Evolutionary conservation across 1,140 invertebrate species (phyloP).

Genomic region (Aphaenogaster floridana): DNA sequence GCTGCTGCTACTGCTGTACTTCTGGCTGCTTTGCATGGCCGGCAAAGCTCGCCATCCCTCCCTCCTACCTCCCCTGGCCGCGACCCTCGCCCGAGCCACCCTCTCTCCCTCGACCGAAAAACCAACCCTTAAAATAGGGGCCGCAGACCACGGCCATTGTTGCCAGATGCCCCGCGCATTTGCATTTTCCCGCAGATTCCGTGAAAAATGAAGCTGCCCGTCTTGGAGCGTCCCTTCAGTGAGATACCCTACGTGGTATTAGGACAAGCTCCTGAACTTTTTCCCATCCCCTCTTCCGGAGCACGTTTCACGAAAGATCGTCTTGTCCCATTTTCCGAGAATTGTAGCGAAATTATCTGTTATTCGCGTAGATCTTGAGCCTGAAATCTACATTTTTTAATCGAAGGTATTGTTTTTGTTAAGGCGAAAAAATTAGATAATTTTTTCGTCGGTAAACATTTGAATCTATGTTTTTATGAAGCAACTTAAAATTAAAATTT

Average conservation of each 20-base stretch:
- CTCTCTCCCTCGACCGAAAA: slow-evolving; percentile 79
- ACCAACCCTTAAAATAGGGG: slow-evolving; percentile 87
- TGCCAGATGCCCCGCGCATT: slow-evolving; percentile 87
- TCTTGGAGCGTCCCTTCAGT: slow-evolving; percentile 51
- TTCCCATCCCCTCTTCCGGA: slow-evolving; percentile 1
- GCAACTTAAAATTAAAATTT: neutral
- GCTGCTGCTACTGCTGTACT: slow-evolving; percentile 67
- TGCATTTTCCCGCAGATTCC: slow-evolving; percentile 85
- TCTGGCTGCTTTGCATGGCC: slow-evolving; percentile 86
- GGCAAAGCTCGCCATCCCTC: slow-evolving; percentile 79
- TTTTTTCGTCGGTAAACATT: neutral
- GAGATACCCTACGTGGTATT: slow-evolving; percentile 70
- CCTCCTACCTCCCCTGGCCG: slow-evolving; percentile 38
- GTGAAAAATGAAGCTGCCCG: slow-evolving; percentile 81
- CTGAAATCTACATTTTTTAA: neutral
- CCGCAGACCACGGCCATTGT: slow-evolving; percentile 87
- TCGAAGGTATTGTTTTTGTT: neutral
- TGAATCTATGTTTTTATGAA: neutral
- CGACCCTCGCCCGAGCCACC: slow-evolving; percentile 52
- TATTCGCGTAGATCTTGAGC: neutral
- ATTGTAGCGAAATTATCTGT: slow-evolving; percentile 26
- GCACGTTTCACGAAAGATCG: slow-evolving; percentile 19
- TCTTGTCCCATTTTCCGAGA: slow-evolving; percentile 22
- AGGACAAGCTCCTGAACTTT: slow-evolving; percentile 68
- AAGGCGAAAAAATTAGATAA: neutral